phyloP scores from a whole-genome alignment of 1,140 invertebrate species.

The Pachyrhynchus sulphureomaculatus region DNA sequence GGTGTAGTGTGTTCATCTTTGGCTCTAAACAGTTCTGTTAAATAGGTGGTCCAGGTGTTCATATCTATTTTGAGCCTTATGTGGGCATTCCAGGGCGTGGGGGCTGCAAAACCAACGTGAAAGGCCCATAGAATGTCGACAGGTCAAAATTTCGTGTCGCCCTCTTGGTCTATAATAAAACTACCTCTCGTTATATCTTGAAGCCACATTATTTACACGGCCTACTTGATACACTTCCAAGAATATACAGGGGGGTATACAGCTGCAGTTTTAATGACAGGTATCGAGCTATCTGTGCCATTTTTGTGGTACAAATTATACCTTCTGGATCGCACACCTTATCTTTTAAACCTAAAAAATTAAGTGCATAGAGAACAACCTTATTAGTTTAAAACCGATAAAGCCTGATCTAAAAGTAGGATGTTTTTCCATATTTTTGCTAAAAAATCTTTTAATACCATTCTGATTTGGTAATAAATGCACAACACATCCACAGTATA shows the following conservation, averaged over 20 bases:
- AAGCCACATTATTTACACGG: neutral
- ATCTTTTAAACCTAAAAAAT: neutral
- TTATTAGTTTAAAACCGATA: neutral
- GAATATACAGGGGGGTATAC: neutral
- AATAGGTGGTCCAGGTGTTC: no score
- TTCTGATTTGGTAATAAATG: constrained; percentile 16
- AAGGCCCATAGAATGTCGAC: no score
- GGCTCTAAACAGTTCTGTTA: no score
- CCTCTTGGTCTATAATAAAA: no score
- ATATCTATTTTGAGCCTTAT: no score
- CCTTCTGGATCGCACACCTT: neutral
- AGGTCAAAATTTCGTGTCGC: no score
- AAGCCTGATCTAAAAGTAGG: neutral
- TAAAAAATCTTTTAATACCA: no score
- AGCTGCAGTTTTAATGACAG: neutral
- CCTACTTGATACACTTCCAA: neutral
- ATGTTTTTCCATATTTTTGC: neutral
- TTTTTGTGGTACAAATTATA: neutral
- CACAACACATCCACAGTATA: constrained; percentile 1
- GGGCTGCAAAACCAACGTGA: no score
- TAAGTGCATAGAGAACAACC: neutral
- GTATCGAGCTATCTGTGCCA: neutral
- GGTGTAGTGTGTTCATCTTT: no score
- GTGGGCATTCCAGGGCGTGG: no score
- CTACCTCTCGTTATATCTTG: no score